Percentiles rank a stretch among this genome's conserved stretches.
Conservation (phyloP, 2,888 invertebrate genomes). For the Heliconius erato region DNA sequence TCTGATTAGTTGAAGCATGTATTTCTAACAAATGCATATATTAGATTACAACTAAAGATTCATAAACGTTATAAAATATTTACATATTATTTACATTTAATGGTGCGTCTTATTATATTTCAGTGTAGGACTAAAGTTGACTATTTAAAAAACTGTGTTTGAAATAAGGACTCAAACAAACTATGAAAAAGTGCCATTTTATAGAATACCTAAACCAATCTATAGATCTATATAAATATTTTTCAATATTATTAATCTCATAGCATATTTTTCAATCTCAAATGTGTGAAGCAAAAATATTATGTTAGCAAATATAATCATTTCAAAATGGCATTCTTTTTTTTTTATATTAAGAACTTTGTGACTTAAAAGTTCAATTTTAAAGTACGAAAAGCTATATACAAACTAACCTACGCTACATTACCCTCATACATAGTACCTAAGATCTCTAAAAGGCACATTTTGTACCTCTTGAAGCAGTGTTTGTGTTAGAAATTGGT, state of each 20-base stretch:
- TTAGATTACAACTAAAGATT: slow-evolving; percentile 50
- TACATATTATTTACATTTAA: slow-evolving; percentile 65
- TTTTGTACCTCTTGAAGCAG: slow-evolving; percentile 77
- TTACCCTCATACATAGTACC: slow-evolving; percentile 78
- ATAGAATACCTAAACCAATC: neutral
- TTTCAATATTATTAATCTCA: neutral
- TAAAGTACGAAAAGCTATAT: slow-evolving; percentile 61
- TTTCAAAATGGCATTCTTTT: neutral
- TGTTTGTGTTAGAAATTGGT: slow-evolving; percentile 39
- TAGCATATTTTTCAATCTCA: neutral
- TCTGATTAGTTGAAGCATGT: slow-evolving; percentile 34
- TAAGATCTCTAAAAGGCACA: slow-evolving; percentile 74
- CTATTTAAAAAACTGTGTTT: slow-evolving; percentile 7
- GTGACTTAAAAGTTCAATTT: slow-evolving; percentile 48
- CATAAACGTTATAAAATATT: slow-evolving; percentile 58
- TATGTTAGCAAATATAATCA: neutral
- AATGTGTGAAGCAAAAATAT: slow-evolving; percentile 9
- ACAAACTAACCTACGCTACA: slow-evolving; percentile 67
- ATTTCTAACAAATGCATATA: slow-evolving; percentile 49
- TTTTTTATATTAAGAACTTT: slow-evolving; percentile 24
- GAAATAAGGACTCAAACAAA: neutral
- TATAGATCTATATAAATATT: neutral
- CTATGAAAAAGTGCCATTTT: slow-evolving; percentile 1
- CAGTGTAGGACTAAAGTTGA: slow-evolving; percentile 16
- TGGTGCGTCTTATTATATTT: slow-evolving; percentile 37